Evolutionary conservation across 92 coral and sea anemone genomes (phyloP), one percentile per base, ranked within the genome.

Genomic region (Meandrina meandrites): DNA sequence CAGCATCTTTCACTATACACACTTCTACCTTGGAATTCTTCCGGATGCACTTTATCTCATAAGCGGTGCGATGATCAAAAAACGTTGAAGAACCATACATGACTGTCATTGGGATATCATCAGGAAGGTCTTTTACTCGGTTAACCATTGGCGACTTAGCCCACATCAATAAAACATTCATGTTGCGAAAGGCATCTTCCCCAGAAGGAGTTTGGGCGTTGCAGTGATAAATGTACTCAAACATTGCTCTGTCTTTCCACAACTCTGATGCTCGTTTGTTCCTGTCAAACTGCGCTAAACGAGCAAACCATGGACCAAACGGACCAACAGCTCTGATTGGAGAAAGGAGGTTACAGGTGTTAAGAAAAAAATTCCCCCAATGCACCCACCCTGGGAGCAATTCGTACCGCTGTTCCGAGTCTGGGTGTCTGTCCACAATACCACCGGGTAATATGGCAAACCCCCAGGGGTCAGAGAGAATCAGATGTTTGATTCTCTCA

Each of bases 401-500:
- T 54, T 90, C 84, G 57, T 91, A 81, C 47, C 86, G 87, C 79
- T 86, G 92, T 30, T 78, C 87, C 19, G 84, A 84, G 27, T 87
- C 94, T 8, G 99, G 96, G 75, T 96, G 98, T 37, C 99, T 95
- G 83, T 97, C 99, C 9, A 89, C 91, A 54, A 94, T 82, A 7
- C 99, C 99, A 50, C 88, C 93, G 4, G 99, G 99, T 60, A 97
- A 88, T 47, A 97, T 97, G 14, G 99, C 92, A 84, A 97, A 97
- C 5, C 99, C 99, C 99, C 99, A 97, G 51, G 99, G 98, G 82
- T 97, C 99, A 7, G 98, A 97, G 21, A 95, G 79, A 31, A 95
- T 88, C 42, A 97, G 88, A 34, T 93, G 98, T 37, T 93, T 83
- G 77, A 97, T 87, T 88, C 94, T 89, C 79, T 91, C 95, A 3